phyloP scores from a whole-genome alignment of 2,888 invertebrate species.

The Microplitis manilae region DNA sequence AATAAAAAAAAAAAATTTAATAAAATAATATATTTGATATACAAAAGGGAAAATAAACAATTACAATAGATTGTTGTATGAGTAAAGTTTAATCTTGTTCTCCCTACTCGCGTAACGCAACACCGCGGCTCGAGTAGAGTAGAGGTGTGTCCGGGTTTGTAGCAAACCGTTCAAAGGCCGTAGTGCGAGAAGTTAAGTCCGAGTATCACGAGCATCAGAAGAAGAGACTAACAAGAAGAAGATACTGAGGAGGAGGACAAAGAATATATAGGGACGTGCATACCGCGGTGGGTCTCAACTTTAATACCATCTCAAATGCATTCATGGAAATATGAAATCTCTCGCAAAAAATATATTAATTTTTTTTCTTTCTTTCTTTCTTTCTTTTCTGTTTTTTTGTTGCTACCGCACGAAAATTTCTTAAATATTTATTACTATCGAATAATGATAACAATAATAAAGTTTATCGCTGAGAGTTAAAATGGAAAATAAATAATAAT shows the following conservation, averaged over 20 bases:
- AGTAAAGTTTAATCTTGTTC: constrained; percentile 12
- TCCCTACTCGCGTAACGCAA: constrained; percentile 57
- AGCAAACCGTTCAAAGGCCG: constrained; percentile 32
- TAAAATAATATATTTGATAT: background rate
- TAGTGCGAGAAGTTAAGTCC: constrained; percentile 31
- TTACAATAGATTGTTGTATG: constrained; percentile 17
- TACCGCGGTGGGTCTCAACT: constrained; percentile 19
- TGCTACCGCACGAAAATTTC: too few relatives aligned
- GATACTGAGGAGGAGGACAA: constrained; percentile 33
- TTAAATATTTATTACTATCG: too few relatives aligned
- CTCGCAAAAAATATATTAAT: too few relatives aligned
- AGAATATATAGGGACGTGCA: constrained; percentile 2
- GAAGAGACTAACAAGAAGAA: constrained; percentile 29
- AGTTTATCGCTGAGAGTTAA: background rate
- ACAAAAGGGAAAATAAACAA: constrained; percentile 7
- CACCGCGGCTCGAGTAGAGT: constrained; percentile 47
- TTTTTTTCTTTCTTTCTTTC: too few relatives aligned
- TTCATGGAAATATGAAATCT: too few relatives aligned
- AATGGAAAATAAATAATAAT: background rate
- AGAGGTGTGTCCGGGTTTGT: constrained; percentile 56
- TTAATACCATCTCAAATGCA: too few relatives aligned
- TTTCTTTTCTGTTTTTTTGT: too few relatives aligned
- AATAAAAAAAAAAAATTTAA: background rate
- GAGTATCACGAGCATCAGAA: constrained; percentile 26
- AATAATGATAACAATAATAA: too few relatives aligned